A percentile compares a stretch with the other conserved stretches of the same genome.
Conservation (phyloP, 2,113 vertebrate genomes). For the Brachyhypopomus occidentalis region DNA sequence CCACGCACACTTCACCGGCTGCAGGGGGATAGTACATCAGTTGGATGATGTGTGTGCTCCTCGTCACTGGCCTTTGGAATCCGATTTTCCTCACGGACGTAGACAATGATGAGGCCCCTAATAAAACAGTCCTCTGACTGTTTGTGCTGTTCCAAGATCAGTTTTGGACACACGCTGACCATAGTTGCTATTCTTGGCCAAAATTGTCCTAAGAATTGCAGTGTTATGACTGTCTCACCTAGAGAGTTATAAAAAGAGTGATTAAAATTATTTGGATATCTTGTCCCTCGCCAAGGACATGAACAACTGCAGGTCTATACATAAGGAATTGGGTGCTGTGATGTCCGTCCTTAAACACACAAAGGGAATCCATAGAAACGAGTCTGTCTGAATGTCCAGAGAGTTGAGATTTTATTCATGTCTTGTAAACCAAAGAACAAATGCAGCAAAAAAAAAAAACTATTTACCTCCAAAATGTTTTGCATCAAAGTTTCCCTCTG, state of each 20-base stretch:
- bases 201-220: too few relatives aligned
- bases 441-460: neutral
- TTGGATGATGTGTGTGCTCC: neutral
- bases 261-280: too few relatives aligned
- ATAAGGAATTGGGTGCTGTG: too few relatives aligned
- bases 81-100: neutral
- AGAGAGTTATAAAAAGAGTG: too few relatives aligned
- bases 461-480: too few relatives aligned
- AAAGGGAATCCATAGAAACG: neutral
- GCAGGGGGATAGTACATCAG: slow-evolving; percentile 13
- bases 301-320: neutral
- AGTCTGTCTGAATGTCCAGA: neutral
- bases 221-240: too few relatives aligned
- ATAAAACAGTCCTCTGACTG: too few relatives aligned
- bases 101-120: neutral
- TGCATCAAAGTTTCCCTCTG: too few relatives aligned
- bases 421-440: neutral
- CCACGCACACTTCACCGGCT: slow-evolving; percentile 3
- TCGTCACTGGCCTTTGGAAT: neutral
- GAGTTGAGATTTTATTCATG: slow-evolving; percentile 1
- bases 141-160: too few relatives aligned
- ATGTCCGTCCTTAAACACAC: neutral
- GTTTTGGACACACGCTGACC: neutral
- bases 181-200: neutral
- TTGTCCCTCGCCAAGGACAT: too few relatives aligned